Evolutionary conservation across 2,797 vertebrate species (phyloP).

Genomic region (Cyclopterus lumpus): DNA sequence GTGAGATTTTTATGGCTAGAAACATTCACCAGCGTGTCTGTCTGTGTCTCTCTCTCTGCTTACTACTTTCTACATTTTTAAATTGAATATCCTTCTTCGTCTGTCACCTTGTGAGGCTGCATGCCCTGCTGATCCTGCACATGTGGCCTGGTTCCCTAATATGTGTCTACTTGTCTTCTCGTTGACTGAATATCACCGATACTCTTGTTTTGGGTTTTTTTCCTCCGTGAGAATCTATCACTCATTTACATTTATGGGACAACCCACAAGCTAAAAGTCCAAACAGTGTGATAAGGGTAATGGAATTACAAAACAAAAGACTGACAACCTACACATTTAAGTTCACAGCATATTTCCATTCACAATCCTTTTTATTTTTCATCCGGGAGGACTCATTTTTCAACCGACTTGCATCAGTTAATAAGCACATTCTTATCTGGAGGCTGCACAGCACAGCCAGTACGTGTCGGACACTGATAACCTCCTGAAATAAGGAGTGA

Average conservation of each 20-base stretch:
- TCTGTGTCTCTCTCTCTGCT: neutral
- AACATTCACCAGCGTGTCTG: neutral
- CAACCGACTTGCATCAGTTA: constrained; percentile 51
- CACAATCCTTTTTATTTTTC: constrained; percentile 1
- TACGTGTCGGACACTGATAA: constrained; percentile 63
- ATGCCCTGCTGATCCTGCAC: constrained; percentile 1
- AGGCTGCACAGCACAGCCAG: constrained; percentile 55
- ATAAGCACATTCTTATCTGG: constrained; percentile 66
- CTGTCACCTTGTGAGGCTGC: neutral
- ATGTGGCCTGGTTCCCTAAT: neutral
- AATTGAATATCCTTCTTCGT: neutral
- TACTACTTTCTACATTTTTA: constrained; percentile 3
- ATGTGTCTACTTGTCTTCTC: constrained; percentile 6
- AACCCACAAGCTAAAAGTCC: neutral
- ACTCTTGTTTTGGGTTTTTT: neutral
- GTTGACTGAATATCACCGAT: neutral
- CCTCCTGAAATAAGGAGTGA: constrained; percentile 59
- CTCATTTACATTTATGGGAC: neutral
- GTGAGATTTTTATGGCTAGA: neutral
- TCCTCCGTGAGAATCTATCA: constrained; percentile 5
- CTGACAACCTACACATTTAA: constrained; percentile 3
- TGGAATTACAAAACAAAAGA: neutral
- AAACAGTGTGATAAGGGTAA: neutral
- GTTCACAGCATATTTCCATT: constrained; percentile 4
- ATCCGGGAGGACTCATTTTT: constrained; percentile 1